A percentile compares a stretch with the other conserved stretches of the same genome.
Evolutionary conservation across 2,113 vertebrate genomes (phyloP).

Genomic region (Pseudopodoces humilis): DNA sequence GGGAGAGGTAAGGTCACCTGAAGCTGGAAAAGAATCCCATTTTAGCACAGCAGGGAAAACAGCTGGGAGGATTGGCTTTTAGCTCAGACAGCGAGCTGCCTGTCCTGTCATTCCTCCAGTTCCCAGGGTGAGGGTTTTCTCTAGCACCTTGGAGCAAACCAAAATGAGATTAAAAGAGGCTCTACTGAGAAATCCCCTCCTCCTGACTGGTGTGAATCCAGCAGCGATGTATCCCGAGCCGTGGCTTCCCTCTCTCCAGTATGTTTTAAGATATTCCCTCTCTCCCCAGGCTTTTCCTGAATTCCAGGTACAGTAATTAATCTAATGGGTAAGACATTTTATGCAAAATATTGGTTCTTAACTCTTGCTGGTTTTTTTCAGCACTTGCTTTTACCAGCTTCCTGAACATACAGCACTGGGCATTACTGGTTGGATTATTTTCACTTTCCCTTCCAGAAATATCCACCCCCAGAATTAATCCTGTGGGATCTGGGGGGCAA

Average conservation of each 20-base stretch:
- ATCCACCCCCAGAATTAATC: background rate
- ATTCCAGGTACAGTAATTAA: background rate
- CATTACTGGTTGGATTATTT: background rate
- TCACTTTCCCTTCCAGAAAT: background rate
- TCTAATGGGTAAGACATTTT: background rate
- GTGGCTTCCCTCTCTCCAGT: accelerated
- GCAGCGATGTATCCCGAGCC: accelerated
- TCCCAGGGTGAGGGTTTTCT: background rate
- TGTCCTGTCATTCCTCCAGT: background rate
- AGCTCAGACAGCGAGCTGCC: background rate
- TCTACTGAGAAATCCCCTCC: background rate
- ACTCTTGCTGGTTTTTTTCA: background rate
- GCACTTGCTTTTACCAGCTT: background rate
- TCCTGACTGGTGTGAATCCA: background rate
- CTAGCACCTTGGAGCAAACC: background rate
- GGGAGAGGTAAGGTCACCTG: background rate
- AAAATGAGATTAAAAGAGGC: background rate
- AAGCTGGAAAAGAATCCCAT: background rate
- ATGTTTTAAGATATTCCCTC: background rate
- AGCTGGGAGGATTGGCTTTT: background rate
- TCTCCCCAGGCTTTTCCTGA: background rate
- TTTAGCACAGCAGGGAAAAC: background rate
- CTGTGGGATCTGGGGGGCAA: background rate
- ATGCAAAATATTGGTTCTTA: background rate
- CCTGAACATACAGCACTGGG: background rate